Base-by-base conservation (phyloP, 2,797 vertebrate species). In the Ctenosaura bakeri region DNA sequence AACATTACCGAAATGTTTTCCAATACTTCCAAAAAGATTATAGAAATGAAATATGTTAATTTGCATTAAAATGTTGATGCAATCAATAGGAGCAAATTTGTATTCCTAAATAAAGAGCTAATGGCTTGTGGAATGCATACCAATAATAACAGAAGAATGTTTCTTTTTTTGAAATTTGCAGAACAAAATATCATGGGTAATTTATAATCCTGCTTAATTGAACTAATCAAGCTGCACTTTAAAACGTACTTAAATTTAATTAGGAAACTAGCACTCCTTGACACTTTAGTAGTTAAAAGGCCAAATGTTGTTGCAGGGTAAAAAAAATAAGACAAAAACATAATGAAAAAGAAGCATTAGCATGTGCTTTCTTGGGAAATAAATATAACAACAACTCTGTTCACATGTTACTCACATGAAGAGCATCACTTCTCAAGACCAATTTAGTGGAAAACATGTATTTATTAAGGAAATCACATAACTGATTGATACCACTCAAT, bases 221-320 rank as follows among this genome's bases (percentile, higher is more conserved):
- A 89, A 94, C 83, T 95, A 96, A 94, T 94, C 92, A 94, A 89
- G 42, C 29, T 92, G 85, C 13, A 91, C 35, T 95, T 94, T 94
- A 83, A 78, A 92, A 88, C 78, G 87, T 26, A 35, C 76, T 92
- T 90, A 91, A 84, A 94, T 94, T 95, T 95, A 92, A 90, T 85
- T 91, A 91, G 92, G 66, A 35, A 59, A 91, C 52, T 74, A 74
- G 32, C 22, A 87, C 20, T 62, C 9, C 64, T 69, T 78, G 78
- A 90, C 86, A 62, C 1, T 73, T 93, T 79, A 92, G 0, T 16
- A 84, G 64, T 88, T 88, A 78, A 88, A 84, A 84, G 56, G 77
- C 77, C 89, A 90, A 86, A 86, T 83, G 69, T 81, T 76, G n/a
- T 74, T 80, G 35, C 79, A 10, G 69, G 18, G 10, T 46, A 89